Conservation (phyloP, 2,797 vertebrate species). For the Typhlichthys subterraneus region DNA sequence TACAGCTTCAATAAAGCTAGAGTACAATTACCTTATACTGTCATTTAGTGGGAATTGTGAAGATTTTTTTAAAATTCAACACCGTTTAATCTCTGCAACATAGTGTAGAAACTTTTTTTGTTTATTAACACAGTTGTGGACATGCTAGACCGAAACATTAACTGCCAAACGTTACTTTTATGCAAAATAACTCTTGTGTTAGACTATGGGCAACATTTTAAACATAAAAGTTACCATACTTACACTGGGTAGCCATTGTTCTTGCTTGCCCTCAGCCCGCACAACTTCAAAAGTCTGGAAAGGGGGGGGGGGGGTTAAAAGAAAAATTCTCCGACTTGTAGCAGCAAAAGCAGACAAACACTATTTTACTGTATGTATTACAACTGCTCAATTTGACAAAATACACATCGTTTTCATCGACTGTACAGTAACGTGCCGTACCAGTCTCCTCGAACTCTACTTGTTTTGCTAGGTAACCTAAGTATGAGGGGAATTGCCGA, state of each 20-base stretch:
- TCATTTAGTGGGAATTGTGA: conserved; percentile 22
- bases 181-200: background rate
- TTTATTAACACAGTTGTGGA: no score
- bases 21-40: background rate
- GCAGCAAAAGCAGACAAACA: conserved; percentile 9
- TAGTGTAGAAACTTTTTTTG: no score
- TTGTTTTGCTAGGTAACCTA: conserved; percentile 48
- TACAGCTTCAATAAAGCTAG: background rate
- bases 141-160: no score
- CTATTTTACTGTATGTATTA: conserved; percentile 16
- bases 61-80: no score
- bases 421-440: conserved; percentile 46
- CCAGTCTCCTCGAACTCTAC: conserved; percentile 29
- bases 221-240: conserved; percentile 49
- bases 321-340: conserved; percentile 24
- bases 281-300: conserved; percentile 72
- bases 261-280: conserved; percentile 77
- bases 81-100: no score
- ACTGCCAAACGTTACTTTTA: no score
- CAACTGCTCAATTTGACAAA: conserved; percentile 23
- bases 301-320: conserved; percentile 1
- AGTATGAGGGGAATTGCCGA: conserved; percentile 64
- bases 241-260: conserved; percentile 85
- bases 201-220: background rate
- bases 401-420: conserved; percentile 3